A percentile compares a stretch with the other conserved stretches of the same genome.
Conservation (phyloP, 2,888 invertebrate species). For the Lepidocyrtoides sp. region DNA sequence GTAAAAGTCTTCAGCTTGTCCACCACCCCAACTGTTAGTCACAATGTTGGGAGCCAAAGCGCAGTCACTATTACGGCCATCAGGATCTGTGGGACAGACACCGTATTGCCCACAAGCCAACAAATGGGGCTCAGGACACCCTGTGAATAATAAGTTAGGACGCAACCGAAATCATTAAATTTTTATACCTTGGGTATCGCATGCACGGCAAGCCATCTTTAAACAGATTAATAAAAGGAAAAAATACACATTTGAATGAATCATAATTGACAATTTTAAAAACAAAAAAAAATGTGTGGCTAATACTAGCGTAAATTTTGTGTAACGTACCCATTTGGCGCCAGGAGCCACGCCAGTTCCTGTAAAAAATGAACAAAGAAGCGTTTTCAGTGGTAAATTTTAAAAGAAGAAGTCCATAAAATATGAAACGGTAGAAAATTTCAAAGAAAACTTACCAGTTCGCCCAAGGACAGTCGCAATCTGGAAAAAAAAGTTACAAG, state of each 20-base stretch:
- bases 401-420: neutral
- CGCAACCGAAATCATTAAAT: neutral
- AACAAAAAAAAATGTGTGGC: too few relatives aligned
- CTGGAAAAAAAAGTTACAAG: constrained; percentile 19
- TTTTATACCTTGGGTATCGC: constrained; percentile 41
- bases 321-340: constrained; percentile 53
- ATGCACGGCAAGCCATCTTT: constrained; percentile 55
- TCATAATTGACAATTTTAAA: too few relatives aligned
- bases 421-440: neutral
- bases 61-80: constrained; percentile 46
- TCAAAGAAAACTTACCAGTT: constrained; percentile 37
- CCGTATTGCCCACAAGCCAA: constrained; percentile 38
- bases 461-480: constrained; percentile 51
- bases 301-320: too few relatives aligned
- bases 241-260: too few relatives aligned
- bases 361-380: neutral
- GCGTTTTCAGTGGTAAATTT: neutral
- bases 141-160: neutral
- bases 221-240: neutral
- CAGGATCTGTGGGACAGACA: constrained; percentile 39
- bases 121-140: constrained; percentile 53
- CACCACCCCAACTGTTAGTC: constrained; percentile 62
- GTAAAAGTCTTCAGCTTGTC: constrained; percentile 13
- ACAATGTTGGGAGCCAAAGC: constrained; percentile 48
- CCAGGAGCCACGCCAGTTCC: constrained; percentile 59